phyloP scores from a whole-genome alignment of 2,797 vertebrate genomes.

The Coluber constrictor region DNA sequence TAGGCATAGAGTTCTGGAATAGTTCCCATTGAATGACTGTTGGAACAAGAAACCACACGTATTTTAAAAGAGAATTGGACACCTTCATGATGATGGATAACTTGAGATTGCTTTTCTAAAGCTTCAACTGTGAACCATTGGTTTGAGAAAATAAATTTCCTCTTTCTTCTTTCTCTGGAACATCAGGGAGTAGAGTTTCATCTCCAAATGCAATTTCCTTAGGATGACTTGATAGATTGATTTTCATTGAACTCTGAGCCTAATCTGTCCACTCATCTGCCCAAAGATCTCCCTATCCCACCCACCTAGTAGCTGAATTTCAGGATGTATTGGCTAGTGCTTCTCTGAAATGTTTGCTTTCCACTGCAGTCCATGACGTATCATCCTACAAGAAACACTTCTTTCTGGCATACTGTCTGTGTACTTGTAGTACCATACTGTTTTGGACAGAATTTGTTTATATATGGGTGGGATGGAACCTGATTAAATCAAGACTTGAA shows the following conservation, averaged over 20 bases:
- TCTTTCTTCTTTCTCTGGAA: conserved; percentile 7
- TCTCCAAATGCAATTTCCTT: neutral
- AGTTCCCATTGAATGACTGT: neutral
- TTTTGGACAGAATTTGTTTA: neutral
- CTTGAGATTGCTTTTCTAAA: neutral
- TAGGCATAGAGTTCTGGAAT: neutral
- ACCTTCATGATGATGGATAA: neutral
- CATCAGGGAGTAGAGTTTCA: neutral
- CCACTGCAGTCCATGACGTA: neutral
- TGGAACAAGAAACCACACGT: neutral
- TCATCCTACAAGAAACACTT: neutral
- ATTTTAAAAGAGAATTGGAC: neutral
- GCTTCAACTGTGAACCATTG: neutral
- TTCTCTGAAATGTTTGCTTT: neutral
- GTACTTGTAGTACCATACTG: neutral
- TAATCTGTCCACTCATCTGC: neutral
- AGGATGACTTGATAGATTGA: neutral
- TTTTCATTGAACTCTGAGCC: neutral
- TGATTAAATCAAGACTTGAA: neutral
- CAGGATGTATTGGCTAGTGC: neutral
- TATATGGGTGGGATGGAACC: neutral
- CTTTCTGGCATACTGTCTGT: neutral
- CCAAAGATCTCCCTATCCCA: neutral
- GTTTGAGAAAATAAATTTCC: neutral
- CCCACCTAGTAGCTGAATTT: neutral